These are phyloP conservation scores for Drosophila sordidula DNA, from an alignment of 2,888 invertebrate genomes.

Conservation along the genomic window DNA sequence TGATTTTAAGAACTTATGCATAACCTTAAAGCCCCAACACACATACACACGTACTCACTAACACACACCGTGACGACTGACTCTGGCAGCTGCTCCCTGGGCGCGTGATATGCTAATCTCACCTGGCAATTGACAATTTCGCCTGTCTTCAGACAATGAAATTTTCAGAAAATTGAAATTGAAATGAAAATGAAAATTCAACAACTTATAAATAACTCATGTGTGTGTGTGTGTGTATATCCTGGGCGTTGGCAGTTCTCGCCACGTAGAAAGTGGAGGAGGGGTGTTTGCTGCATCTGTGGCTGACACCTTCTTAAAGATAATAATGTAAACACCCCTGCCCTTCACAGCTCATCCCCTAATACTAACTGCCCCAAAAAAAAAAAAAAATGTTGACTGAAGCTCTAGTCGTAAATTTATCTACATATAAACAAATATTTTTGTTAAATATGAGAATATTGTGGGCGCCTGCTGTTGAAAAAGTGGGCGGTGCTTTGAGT, in stretches of 20 bases:
- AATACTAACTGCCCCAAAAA: not conserved
- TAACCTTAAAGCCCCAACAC: not conserved
- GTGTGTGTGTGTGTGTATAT: slow-evolving; percentile 9
- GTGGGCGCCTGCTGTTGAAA: slow-evolving; percentile 40
- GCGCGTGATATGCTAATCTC: slow-evolving; percentile 71
- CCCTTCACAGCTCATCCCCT: slow-evolving; percentile 15
- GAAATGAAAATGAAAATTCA: slow-evolving; percentile 74
- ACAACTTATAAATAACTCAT: slow-evolving; percentile 70
- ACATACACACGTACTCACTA: not conserved
- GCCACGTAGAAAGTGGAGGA: slow-evolving; percentile 21
- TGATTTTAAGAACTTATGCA: slow-evolving; percentile 11
- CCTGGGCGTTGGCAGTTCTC: slow-evolving; percentile 56
- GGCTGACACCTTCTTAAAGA: slow-evolving; percentile 71
- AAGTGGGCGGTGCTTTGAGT: slow-evolving; percentile 56
- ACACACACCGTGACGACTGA: not conserved
- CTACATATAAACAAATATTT: slow-evolving; percentile 78
- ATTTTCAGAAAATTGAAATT: slow-evolving; percentile 60
- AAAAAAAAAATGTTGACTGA: slow-evolving; percentile 33
- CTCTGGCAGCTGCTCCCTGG: slow-evolving; percentile 37
- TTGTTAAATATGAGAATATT: slow-evolving; percentile 74
- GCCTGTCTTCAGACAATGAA: slow-evolving; percentile 73
- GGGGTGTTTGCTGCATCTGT: slow-evolving; percentile 49
- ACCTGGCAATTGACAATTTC: slow-evolving; percentile 67
- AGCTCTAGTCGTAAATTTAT: slow-evolving; percentile 71
- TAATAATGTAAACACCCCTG: slow-evolving; percentile 57